Base-by-base conservation (phyloP, 2,888 invertebrate species). In the Halictus quadricinctus region DNA sequence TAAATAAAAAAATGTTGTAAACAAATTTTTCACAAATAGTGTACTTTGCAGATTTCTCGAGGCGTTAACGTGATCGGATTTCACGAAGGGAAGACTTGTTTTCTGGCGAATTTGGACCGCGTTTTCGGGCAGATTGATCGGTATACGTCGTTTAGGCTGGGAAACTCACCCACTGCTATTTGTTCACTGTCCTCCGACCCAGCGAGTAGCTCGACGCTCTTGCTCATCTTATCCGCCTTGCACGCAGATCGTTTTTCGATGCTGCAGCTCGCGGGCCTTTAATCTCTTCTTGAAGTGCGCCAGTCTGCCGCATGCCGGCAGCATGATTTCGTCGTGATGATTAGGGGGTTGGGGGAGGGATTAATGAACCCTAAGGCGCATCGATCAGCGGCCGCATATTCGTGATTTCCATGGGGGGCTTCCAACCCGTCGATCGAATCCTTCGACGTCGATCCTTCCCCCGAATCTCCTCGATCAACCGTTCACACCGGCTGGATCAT, bases 141-240 rank as follows among this genome's bases (percentile, higher is more conserved):
- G 8, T 21, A 54, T 54, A 21, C 54, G 54, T 54, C 54, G 60
- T 12, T 60, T 60, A 60, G 25, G 64, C 64, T 29, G 29, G 66
- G 66, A 66, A 8, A 89, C 91, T 92, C 86, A 94, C 94, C 91
- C 76, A 85, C 85, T 78, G 89, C 82, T 86, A 86, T 87, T 84
- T 88, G 92, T 88, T 93, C 93, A 89, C 91, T 92, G 91, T 94
- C 93, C 90, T 94, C 93, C 89, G 94, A 91, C 88, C 92, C 93
- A 88, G 93, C 92, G 87, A 94, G 94, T 85, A 94, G 91, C 88
- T 94, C 94, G 85, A 93, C 94, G 90, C 94, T 94, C 87, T 94
- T 94, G 92, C 94, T 94, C 94, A 94, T 94, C 88, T 90, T 93
- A 90, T 90, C 88, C 86, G 82, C 88, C 84, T 78, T 84, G 85